Evolutionary conservation across 1,140 invertebrate species (phyloP).

Genomic region (Nomia melanderi): DNA sequence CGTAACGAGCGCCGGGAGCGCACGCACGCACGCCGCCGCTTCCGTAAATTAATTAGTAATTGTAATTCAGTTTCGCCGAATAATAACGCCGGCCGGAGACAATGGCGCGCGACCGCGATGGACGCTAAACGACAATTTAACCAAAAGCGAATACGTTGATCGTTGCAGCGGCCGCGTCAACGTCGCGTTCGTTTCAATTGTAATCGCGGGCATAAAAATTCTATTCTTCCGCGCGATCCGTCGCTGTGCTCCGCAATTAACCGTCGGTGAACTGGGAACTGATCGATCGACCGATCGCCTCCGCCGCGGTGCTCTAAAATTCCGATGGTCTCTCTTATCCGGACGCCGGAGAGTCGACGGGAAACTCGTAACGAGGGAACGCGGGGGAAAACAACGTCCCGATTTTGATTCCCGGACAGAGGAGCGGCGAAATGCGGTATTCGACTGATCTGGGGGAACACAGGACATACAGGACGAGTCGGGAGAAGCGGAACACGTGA

Average conservation of each 20-base stretch:
- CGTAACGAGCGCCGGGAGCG: conserved; percentile 17
- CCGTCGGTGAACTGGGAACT: not conserved
- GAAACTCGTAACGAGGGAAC: not conserved
- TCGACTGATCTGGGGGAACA: no score
- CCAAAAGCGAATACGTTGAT: conserved; percentile 32
- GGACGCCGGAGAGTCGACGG: not conserved
- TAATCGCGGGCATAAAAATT: not conserved
- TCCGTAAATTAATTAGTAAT: conserved; percentile 59
- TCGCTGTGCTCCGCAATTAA: no score
- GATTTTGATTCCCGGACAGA: not conserved
- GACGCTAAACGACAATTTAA: conserved; percentile 41
- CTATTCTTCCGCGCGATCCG: conserved; percentile 18
- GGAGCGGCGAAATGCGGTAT: not conserved
- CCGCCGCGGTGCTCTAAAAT: not conserved
- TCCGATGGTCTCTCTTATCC: no score
- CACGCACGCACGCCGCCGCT: conserved; percentile 1
- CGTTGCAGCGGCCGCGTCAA: conserved; percentile 9
- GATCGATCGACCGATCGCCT: not conserved
- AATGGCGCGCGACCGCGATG: conserved; percentile 2
- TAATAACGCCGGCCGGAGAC: conserved; percentile 28
- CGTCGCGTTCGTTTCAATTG: not conserved
- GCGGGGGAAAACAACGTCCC: not conserved
- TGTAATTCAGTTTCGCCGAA: conserved; percentile 41
- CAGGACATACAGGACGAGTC: no score
- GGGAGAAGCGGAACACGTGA: no score